Evolutionary conservation across 2,888 invertebrate genomes (phyloP), one percentile per base, ranked within the genome.

Genomic region (Athetis lepigone): DNA sequence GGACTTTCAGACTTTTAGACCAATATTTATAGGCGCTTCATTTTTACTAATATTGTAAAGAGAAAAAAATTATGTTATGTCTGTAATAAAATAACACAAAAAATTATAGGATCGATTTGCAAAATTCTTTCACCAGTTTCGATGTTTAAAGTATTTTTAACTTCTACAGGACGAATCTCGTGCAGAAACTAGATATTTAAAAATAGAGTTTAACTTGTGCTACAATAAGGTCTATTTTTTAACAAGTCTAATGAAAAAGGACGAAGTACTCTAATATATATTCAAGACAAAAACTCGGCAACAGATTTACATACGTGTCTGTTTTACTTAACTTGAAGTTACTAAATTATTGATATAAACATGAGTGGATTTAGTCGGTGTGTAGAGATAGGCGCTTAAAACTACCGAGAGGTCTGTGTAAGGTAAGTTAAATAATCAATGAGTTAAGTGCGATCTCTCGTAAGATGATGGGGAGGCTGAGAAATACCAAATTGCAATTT

Each of bases 361-460:
- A 55, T 33, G 21, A 66, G 47, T 33, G 39, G 16, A 29, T 27
- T 43, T 18, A 19, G 9, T 59, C 43, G 13, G 33, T n/a, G 23
- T 49, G 21, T 49, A 27, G 29, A 45, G 54, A n/a, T 46, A 65
- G 29, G 16, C 8, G 21, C 36, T 71, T 56, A 59, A 55, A 43
- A 29, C 57, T 73, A 66, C 42, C 36, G 25, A n/a, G 50, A 33
- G 21, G 50, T 16, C 40, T 40, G 33, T 49, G 56, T 29, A n/a
- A 63, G 56, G 47, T 43, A 42, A 50, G 56, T 51, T 77, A 61
- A 77, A 77, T 79, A 77, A 79, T 76, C 46, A 40, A 79, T 61
- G 69, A 42, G 54, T 39, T 67, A 68, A 71, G 72, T 68, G 61
- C 61, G 51, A 51, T 66, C 52, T 69, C 61, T 52, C 60, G 60